These are phyloP conservation scores for Halictus ligatus DNA, from an alignment of 2,888 invertebrate species.

Conservation along the genomic window DNA sequence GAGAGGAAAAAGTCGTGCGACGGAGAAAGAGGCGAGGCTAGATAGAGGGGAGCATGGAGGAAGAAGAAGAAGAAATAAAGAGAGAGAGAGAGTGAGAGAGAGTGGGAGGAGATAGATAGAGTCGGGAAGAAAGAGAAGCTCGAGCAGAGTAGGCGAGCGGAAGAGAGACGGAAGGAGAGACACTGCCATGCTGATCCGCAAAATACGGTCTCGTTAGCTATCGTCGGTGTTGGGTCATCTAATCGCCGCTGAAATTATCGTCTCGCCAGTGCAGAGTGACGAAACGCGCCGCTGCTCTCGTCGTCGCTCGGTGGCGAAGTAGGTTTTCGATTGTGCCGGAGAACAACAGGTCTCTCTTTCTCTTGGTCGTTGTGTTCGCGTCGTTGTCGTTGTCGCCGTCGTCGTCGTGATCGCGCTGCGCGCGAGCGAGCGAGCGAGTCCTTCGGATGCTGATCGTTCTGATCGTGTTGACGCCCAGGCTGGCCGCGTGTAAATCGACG, in stretches of 20 bases:
- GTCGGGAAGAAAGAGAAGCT: conserved; percentile 6
- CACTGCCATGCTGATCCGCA: conserved; percentile 41
- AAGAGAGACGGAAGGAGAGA: conserved; percentile 1
- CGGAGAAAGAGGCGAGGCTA: not conserved
- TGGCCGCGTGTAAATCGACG: conserved; percentile 20
- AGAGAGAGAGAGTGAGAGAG: conserved; percentile 9
- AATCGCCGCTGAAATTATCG: conserved; percentile 67
- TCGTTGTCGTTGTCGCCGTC: not conserved
- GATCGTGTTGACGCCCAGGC: conserved; percentile 34
- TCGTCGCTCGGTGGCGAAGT: conserved; percentile 29
- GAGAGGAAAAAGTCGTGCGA: conserved; percentile 38
- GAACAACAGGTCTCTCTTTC: not conserved
- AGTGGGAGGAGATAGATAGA: conserved; percentile 21
- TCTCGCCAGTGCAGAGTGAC: conserved; percentile 59
- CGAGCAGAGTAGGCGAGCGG: not conserved
- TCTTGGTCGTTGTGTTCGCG: not conserved
- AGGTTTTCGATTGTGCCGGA: conserved; percentile 32
- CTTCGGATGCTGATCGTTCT: conserved; percentile 44
- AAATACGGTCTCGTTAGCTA: conserved; percentile 60
- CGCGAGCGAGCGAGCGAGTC: not conserved
- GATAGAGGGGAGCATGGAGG: not conserved
- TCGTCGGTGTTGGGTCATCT: conserved; percentile 66
- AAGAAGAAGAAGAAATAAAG: not conserved
- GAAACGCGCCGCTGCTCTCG: conserved; percentile 50
- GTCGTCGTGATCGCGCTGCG: not conserved